These are phyloP conservation scores for Coturnix japonica DNA, from an alignment of 2,113 vertebrate genomes.

Conservation along the genomic window DNA sequence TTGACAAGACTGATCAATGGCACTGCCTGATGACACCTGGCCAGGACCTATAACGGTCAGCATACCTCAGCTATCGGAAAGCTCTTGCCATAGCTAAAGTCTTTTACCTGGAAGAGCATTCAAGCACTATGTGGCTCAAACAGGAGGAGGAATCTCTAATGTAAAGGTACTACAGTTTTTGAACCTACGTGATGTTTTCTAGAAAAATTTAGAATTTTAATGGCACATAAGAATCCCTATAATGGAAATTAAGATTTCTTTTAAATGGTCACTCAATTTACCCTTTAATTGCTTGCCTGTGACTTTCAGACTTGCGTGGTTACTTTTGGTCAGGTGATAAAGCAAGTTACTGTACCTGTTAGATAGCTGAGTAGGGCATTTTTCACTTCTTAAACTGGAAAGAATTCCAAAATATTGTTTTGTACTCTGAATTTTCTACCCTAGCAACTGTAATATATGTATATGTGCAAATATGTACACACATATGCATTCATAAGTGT, in stretches of 20 bases:
- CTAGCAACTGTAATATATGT: not conserved
- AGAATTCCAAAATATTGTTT: not conserved
- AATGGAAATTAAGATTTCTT: not conserved
- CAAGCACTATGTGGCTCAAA: not conserved
- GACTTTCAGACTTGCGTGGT: not conserved
- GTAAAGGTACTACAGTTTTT: not conserved
- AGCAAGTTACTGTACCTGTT: not conserved
- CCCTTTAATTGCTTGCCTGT: not conserved
- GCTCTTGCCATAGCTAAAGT: not conserved
- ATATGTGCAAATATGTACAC: not conserved
- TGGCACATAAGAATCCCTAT: not conserved
- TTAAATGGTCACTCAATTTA: not conserved
- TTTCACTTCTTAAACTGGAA: not conserved
- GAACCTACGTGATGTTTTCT: not conserved
- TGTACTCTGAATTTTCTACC: not conserved
- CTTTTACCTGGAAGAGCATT: not conserved
- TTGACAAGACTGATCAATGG: not conserved
- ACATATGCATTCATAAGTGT: not conserved
- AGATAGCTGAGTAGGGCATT: not conserved
- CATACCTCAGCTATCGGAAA: not conserved
- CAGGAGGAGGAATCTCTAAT: not conserved
- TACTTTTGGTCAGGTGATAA: not conserved
- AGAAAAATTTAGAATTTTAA: not conserved
- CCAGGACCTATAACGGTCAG: not conserved
- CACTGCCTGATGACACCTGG: not conserved